These are phyloP conservation scores for Monopterus albus DNA, from an alignment of 2,113 vertebrate genomes.

Conservation along the genomic window DNA sequence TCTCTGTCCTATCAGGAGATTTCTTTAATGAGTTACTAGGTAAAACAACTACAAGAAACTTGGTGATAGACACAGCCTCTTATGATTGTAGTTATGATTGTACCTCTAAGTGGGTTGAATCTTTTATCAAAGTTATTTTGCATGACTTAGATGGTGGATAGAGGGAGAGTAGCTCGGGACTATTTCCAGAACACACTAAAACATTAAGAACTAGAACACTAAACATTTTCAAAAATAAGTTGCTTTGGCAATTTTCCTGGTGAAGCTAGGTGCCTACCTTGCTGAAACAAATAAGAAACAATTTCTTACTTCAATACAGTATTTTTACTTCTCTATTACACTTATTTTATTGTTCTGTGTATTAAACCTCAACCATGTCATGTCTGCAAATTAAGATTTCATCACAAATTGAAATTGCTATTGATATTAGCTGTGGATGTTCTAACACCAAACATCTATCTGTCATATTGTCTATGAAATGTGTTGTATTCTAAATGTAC, in stretches of 20 bases:
- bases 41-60: neutral
- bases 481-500: no score
- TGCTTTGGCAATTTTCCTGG: neutral
- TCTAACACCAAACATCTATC: neutral
- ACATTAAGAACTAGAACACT: neutral
- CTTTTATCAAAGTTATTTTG: neutral
- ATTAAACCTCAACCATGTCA: neutral
- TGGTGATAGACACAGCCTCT: neutral
- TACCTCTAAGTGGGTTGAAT: neutral
- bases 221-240: neutral
- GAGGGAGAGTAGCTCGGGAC: neutral
- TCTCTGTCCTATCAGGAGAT: neutral
- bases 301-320: neutral
- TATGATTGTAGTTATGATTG: neutral
- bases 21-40: neutral
- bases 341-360: neutral
- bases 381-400: slow-evolving; percentile 2
- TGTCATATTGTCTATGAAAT: no score
- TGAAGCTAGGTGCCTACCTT: neutral
- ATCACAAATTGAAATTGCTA: slow-evolving; percentile 9
- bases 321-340: neutral
- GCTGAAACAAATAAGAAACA: neutral
- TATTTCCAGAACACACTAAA: no score
- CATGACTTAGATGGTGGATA: no score
- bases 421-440: neutral